Evolutionary conservation across 2,113 vertebrate genomes (phyloP), one percentile per base, ranked within the genome.

Genomic region (Ophthalmolycus amberensis): DNA sequence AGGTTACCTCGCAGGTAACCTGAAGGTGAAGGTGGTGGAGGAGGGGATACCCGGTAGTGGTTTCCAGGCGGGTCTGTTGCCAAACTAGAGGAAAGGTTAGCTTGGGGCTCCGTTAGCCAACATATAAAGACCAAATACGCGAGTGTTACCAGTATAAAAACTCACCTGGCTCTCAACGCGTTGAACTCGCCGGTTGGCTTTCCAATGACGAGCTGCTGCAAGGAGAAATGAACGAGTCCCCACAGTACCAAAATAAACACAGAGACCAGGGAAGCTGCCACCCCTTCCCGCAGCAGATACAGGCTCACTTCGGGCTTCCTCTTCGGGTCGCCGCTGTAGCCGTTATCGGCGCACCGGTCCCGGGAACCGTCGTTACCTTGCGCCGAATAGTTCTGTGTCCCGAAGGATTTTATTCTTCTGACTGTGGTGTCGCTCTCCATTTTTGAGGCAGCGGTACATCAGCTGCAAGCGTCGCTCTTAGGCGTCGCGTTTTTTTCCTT

Each of bases 361-460:
- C 25, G 58, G 10, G 60, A 15, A 48, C 69, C 80, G 14, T 80
- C 82, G 67, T 46, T 81, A 3, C 69, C 81, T 18, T 70, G 64
- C 18, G 76, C 69, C 3, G 8, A 58, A 42, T 86, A 89, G 9
- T 72, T 87, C 10, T 80, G 82, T 6, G 82, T 77, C 62, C 77
- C 87, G 15, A 78, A 69, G 18, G 87, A 7, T 86, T 94, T 94
- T 80, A 93, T 77, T 88, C 95, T 93, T 82, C 95, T 83, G 73
- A 96, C 67, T 10, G 95, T 75, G 66, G 91, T 94, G 81, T 95
- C 95, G 77, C 89, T 94, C 86, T 96, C 95, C 95, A 96, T 96
- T 62, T 91, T 92, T 68, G 44, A 84, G 90, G 54, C 81, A 87
- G 79, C 56, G 38, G 83, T 66, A 84, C 83, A 90, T 91, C 87